Evolutionary conservation across 2,888 invertebrate genomes (phyloP).

Genomic region (Oscheius sp.): DNA sequence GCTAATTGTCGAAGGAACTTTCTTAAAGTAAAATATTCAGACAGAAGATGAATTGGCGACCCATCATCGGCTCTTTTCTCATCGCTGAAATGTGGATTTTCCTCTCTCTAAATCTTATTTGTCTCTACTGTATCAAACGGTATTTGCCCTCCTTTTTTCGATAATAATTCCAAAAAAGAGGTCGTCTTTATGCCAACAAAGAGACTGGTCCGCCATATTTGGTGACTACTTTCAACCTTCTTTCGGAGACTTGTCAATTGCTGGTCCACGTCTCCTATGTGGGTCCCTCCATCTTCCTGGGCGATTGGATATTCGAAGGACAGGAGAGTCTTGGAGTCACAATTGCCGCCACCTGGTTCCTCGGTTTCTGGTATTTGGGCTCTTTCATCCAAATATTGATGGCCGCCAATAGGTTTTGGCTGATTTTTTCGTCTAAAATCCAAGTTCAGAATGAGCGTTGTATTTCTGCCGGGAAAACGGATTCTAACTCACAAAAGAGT

Average conservation of each 20-base stretch:
- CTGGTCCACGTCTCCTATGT: neutral
- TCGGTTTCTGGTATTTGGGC: constrained; percentile 19
- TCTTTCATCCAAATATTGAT: constrained; percentile 26
- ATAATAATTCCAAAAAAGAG: neutral
- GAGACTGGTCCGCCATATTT: constrained; percentile 22
- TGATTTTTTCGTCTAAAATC: too few species aligned
- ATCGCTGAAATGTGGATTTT: constrained; percentile 13
- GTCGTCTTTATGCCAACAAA: neutral
- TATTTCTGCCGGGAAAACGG: constrained; percentile 16
- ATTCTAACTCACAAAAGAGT: neutral
- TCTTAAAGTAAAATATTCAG: too few species aligned
- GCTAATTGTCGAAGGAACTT: too few species aligned
- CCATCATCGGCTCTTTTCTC: neutral
- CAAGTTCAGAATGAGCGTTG: constrained; percentile 7
- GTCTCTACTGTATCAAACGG: constrained; percentile 17
- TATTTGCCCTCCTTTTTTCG: neutral
- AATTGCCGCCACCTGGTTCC: constrained; percentile 6
- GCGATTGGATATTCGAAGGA: constrained; percentile 24
- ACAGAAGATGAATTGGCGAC: constrained; percentile 5
- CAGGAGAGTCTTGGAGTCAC: constrained; percentile 9
- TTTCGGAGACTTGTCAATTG: constrained; percentile 21
- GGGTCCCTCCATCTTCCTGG: constrained; percentile 18
- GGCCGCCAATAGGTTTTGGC: constrained; percentile 24
- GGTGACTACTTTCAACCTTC: constrained; percentile 23
- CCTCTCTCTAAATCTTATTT: neutral